Conservation (phyloP, 1,140 invertebrate genomes). For the Orchestia grillus region DNA sequence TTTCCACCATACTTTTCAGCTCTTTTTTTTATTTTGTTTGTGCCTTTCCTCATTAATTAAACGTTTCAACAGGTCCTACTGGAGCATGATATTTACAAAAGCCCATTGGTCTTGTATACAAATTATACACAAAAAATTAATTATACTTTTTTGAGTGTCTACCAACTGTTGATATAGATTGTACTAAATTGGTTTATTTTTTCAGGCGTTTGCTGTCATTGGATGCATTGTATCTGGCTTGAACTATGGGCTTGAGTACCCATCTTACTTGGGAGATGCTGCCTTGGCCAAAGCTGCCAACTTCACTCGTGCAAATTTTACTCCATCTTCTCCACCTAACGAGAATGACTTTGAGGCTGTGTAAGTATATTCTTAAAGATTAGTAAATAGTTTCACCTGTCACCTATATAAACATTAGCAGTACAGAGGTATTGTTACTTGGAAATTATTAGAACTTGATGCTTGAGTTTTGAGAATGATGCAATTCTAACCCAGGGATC, state of each 20-base stretch:
- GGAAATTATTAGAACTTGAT: no score
- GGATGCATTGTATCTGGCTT: constrained; percentile 18
- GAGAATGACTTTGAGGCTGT: not conserved
- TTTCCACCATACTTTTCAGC: no score
- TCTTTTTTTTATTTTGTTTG: no score
- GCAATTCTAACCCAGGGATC: no score
- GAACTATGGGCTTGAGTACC: constrained; percentile 29
- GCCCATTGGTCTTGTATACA: no score
- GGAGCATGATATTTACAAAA: no score
- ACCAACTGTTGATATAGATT: not conserved
- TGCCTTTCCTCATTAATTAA: no score
- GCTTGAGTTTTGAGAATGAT: no score
- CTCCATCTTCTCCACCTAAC: not conserved
- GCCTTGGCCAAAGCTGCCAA: not conserved
- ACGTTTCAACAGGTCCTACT: no score
- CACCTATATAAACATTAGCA: not conserved
- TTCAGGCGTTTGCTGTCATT: constrained; percentile 30
- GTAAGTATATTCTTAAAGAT: not conserved
- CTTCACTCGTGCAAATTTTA: not conserved
- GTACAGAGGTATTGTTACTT: not conserved
- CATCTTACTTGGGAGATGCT: constrained; percentile 5
- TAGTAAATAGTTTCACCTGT: not conserved
- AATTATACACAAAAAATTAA: no score
- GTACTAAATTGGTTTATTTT: not conserved
- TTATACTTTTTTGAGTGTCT: no score